Conservation (phyloP, 2,113 vertebrate species). For the Tor tambroides region DNA sequence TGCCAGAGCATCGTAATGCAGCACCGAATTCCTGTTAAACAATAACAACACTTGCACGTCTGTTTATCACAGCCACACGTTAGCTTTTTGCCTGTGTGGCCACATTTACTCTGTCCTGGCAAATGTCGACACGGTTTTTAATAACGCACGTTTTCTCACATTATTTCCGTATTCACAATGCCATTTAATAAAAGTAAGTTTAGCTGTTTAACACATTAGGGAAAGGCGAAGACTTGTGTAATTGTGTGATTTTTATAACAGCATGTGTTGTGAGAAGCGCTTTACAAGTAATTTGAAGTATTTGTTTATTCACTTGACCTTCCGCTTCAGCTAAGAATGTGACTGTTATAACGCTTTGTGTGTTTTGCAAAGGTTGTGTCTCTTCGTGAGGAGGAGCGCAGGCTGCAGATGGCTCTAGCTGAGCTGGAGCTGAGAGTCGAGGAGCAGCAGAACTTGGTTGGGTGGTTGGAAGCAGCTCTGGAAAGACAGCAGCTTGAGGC, state of each 20-base stretch:
- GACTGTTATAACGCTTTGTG: background rate
- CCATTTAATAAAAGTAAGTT: background rate
- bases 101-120: constrained; percentile 15
- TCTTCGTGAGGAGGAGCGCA: constrained; percentile 92
- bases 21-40: background rate
- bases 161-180: background rate
- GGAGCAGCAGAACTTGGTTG: constrained; percentile 88
- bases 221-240: background rate
- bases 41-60: constrained; percentile 2
- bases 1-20: background rate
- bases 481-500: constrained; percentile 90
- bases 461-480: constrained; percentile 89
- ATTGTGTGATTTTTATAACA: background rate
- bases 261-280: background rate
- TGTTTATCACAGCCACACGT: background rate
- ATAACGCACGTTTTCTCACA: background rate
- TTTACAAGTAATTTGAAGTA: background rate
- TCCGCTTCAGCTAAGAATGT: background rate
- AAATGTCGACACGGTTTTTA: background rate
- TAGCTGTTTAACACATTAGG: constrained; percentile 5
- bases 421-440: constrained; percentile 94
- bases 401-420: constrained; percentile 86
- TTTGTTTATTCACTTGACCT: background rate
- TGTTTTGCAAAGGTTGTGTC: constrained; percentile 86
- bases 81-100: background rate